Evolutionary conservation across 2,888 invertebrate genomes (phyloP), one percentile per base, ranked within the genome.

Genomic region (Agrotis exclamationis): DNA sequence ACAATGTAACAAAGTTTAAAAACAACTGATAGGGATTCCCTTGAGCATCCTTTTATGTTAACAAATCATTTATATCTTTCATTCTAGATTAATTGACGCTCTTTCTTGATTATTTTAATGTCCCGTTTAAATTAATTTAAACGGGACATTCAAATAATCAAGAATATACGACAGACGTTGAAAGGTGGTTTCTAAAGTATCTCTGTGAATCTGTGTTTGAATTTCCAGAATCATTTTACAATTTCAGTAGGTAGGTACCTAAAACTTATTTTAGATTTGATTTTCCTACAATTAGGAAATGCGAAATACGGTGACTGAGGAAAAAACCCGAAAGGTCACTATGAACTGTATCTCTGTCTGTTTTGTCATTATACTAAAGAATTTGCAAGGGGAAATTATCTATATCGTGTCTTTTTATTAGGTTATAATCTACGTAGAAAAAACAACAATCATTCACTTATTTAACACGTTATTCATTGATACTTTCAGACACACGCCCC

Each of bases 91-190:
- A 72, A 58, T 69, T 56, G 33, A 53, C 28, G 18, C 20, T 39
- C 7, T 33, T 39, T 39, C 1, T 53, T 48, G 50, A 71, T 68
- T 74, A 60, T 74, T 79, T 60, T 66, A 59, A 59, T 75, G 71
- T 80, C n/a, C 60, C 53, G 45, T 71, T 65, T 59, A 22, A 51
- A 44, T 22, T 72, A 76, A 74, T 75, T 76, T 68, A n/a, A n/a
- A n/a, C n/a, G n/a, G n/a, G n/a, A n/a, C n/a, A n/a, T 33, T 79
- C 47, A 33, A 22, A 68, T 48, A 84, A 70, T 74, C 7, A 66
- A 48, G 62, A 79, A 66, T 70, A 20, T 63, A 18, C 18, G 54
- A 51, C 18, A 39, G 63, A 44, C 48, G 24, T 53, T 71, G 20
- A 47, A 62, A 56, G 50, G n/a, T 20, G 5, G 45, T 59, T 28